Evolutionary conservation across 2,113 vertebrate species (phyloP), one percentile per base, ranked within the genome.

Genomic region (Donacobius atricapilla): DNA sequence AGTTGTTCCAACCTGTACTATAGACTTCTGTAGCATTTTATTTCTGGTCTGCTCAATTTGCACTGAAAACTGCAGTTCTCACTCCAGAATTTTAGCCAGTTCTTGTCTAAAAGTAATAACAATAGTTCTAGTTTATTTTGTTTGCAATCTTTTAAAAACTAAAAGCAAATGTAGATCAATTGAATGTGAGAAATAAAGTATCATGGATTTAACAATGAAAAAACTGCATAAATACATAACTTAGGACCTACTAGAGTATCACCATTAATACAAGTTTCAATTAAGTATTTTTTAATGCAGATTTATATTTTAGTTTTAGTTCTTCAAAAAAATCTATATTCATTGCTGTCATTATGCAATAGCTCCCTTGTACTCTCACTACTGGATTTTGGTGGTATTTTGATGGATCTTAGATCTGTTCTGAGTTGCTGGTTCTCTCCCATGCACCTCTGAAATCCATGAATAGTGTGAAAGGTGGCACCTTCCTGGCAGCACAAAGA

Each of bases 181-280:
- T 78, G n/a, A 35, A 65, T 72, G n/a, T 50, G 21, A 69, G 37
- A 77, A 72, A 77, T 22, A 50, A 58, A 6, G 8, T 30, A 44
- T 9, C 9, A 35, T 23, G 7, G 12, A 73, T 60, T 40, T 79
- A 30, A 87, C 72, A 21, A 30, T 10, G 0, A 28, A 64, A 82
- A 47, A 11, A 0, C 0, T 35, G 0, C 22, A 64, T 9, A 50
- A 75, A 76, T 28, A 30, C 6, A 20, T 47, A 5, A 42, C 31
- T 69, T 75, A 65, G 4, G 9, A 61, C 45, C n/a, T 73, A 27
- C 11, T 70, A 44, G 35, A 57, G 2, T 31, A 23, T 24, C 9
- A 23, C 5, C 51, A 5, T 47, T 56, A 72, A 51, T 27, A 15
- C 39, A 15, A 66, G 17, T 64, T 83, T 72, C 11, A 50, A 37